Evolutionary conservation across 2,113 vertebrate species (phyloP).

Genomic region (Leptobrachium ailaonicum): DNA sequence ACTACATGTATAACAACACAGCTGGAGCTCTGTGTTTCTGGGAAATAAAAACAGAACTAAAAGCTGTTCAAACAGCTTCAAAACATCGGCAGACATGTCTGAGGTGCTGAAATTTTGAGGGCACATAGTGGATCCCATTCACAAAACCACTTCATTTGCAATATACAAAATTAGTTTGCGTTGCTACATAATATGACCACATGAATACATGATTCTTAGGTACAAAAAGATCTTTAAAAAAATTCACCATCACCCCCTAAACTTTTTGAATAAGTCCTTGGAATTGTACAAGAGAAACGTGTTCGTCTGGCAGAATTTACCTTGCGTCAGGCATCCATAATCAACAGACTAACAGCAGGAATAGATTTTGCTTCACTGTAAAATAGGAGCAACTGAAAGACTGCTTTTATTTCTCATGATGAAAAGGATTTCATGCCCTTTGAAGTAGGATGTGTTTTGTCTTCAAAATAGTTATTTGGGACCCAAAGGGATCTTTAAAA

Average conservation of each 20-base stretch:
- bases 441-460: constrained; percentile 23
- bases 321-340: not conserved
- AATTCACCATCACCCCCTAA: not conserved
- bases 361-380: constrained; percentile 8
- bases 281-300: not conserved
- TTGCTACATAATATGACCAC: too few species aligned
- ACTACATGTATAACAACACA: too few species aligned
- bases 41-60: too few species aligned
- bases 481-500: constrained; percentile 21
- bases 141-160: too few species aligned
- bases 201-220: too few species aligned
- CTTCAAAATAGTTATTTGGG: constrained; percentile 6
- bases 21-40: too few species aligned
- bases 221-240: too few species aligned
- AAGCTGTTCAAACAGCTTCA: too few species aligned
- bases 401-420: constrained; percentile 19
- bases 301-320: not conserved
- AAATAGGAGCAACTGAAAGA: not conserved
- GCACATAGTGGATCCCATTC: too few species aligned
- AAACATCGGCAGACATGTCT: too few species aligned
- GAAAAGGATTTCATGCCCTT: constrained; percentile 37
- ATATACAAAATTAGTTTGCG: too few species aligned
- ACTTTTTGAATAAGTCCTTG: not conserved
- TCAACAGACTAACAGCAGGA: constrained; percentile 3
- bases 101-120: too few species aligned